phyloP scores from a whole-genome alignment of 2,888 invertebrate genomes.

The Eupithecia tripunctaria region DNA sequence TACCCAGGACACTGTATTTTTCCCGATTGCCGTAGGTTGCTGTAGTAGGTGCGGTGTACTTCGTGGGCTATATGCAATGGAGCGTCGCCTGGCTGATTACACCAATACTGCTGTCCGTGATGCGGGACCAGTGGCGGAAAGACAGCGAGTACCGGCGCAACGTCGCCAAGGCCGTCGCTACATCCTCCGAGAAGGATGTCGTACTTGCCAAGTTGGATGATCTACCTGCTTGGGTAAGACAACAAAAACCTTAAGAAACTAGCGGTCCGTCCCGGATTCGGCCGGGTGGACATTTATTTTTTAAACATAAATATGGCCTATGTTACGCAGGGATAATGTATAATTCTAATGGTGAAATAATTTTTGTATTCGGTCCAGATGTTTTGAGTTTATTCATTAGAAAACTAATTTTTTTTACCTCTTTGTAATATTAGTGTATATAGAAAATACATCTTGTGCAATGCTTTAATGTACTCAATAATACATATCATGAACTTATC shows the following conservation, averaged over 20 bases:
- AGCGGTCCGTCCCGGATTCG: too few species aligned
- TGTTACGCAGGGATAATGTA: too few species aligned
- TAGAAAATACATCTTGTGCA: too few species aligned
- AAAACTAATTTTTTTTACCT: too few species aligned
- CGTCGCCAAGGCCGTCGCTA: slow-evolving; percentile 90
- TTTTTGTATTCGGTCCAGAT: too few species aligned
- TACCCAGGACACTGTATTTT: background rate
- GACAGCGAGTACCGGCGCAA: slow-evolving; percentile 89
- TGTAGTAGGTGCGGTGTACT: slow-evolving; percentile 90
- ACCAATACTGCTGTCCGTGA: slow-evolving; percentile 91
- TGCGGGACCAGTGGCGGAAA: slow-evolving; percentile 91
- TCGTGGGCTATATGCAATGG: slow-evolving; percentile 94
- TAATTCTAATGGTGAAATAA: too few species aligned
- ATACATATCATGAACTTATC: too few species aligned
- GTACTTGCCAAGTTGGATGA: slow-evolving; percentile 94
- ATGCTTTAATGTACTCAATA: too few species aligned
- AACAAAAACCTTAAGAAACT: background rate
- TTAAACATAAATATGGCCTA: too few species aligned
- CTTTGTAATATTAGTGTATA: too few species aligned
- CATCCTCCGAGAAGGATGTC: slow-evolving; percentile 93
- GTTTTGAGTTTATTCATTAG: too few species aligned
- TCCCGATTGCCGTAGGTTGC: slow-evolving; percentile 76
- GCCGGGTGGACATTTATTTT: too few species aligned
- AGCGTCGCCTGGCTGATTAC: slow-evolving; percentile 94
- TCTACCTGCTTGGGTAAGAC: slow-evolving; percentile 95